A percentile compares a stretch with the other conserved stretches of the same genome.
phyloP scores from a whole-genome alignment of 2,888 invertebrate species.

The Thereva unica region DNA sequence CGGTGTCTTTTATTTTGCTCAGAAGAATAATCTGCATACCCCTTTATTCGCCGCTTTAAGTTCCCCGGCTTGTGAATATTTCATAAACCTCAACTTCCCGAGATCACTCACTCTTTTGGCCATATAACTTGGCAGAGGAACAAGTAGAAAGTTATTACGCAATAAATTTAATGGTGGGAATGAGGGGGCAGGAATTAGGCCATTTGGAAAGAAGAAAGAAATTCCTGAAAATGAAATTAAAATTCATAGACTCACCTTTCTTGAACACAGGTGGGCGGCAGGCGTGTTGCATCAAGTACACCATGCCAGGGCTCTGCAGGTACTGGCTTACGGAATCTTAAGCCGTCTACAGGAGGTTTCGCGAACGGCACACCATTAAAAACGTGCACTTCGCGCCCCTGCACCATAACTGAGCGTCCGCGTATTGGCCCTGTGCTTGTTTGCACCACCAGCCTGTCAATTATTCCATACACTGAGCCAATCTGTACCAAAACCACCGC shows the following conservation, averaged over 20 bases:
- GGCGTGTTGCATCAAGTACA: conserved; percentile 75
- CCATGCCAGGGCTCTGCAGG: conserved; percentile 88
- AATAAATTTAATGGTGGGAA: too few relatives aligned
- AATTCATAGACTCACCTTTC: conserved; percentile 61
- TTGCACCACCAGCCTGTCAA: conserved; percentile 79
- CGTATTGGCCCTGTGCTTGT: conserved; percentile 81
- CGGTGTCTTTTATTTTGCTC: too few relatives aligned
- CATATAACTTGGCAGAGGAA: too few relatives aligned
- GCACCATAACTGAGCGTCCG: conserved; percentile 77
- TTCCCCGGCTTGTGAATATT: too few relatives aligned
- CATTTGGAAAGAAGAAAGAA: too few relatives aligned
- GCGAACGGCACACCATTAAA: conserved; percentile 91
- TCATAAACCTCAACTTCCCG: too few relatives aligned
- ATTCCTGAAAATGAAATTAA: neutral
- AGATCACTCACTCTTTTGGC: too few relatives aligned
- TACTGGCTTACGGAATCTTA: conserved; percentile 83
- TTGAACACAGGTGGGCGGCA: conserved; percentile 88
- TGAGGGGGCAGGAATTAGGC: too few relatives aligned
- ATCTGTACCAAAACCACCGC: conserved; percentile 50
- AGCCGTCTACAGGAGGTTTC: conserved; percentile 82
- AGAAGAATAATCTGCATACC: too few relatives aligned
- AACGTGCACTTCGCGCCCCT: conserved; percentile 84
- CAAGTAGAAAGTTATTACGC: too few relatives aligned
- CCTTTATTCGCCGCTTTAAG: too few relatives aligned
- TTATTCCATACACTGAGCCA: conserved; percentile 52